These are phyloP conservation scores for Discoglossus pictus DNA, from an alignment of 2,797 vertebrate species.

Conservation along the genomic window DNA sequence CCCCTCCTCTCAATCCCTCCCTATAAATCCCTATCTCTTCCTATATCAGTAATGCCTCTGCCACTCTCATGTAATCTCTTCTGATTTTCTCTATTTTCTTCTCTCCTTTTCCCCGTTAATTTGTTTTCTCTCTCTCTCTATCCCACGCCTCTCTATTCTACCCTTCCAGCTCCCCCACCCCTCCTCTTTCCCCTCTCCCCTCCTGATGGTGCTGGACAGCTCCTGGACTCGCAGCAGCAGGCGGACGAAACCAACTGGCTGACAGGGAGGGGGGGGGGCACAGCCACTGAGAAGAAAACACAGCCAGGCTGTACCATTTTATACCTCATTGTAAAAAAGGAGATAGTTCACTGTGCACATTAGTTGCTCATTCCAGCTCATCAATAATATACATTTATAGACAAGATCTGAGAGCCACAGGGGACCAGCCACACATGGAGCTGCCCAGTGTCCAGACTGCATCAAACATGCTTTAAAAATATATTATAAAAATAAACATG, in stretches of 20 bases:
- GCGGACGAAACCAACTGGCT: slow-evolving; percentile 25
- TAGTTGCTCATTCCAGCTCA: background rate
- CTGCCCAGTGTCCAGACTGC: too few species aligned
- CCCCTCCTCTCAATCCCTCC: too few species aligned
- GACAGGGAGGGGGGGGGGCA: slow-evolving; percentile 24
- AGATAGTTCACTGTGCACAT: background rate
- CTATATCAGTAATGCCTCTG: too few species aligned
- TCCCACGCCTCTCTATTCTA: background rate
- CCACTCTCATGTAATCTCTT: too few species aligned
- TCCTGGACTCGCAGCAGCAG: slow-evolving; percentile 45
- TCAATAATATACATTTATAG: too few species aligned
- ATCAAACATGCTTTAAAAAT: too few species aligned
- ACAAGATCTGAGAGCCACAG: too few species aligned
- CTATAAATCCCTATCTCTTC: too few species aligned
- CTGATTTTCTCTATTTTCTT: too few species aligned
- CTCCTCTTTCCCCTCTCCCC: slow-evolving; percentile 13
- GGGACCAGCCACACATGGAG: too few species aligned
- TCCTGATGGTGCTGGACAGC: slow-evolving; percentile 52
- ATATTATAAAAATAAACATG: too few species aligned
- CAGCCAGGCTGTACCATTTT: slow-evolving; percentile 10
- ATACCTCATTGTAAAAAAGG: background rate
- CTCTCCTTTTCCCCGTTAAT: too few species aligned
- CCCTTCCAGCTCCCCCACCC: background rate
- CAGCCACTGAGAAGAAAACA: slow-evolving; percentile 9
- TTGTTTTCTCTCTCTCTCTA: background rate